Percentiles rank a stretch among this genome's conserved stretches.
These are phyloP conservation scores for Aphidius colemani DNA, from an alignment of 2,888 invertebrate genomes.

Conservation along the genomic window DNA sequence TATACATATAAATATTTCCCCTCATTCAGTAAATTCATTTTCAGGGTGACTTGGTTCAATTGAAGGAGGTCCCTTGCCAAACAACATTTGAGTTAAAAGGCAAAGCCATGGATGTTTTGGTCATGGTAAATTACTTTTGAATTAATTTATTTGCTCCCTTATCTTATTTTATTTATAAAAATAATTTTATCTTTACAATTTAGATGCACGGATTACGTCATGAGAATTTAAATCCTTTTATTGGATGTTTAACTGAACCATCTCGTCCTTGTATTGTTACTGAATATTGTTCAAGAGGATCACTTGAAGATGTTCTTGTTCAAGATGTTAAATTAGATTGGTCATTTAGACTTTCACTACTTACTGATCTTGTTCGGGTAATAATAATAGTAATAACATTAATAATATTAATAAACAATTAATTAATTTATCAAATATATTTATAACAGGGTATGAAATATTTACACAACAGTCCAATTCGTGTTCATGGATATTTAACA, in stretches of 20 bases:
- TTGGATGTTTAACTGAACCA: slow-evolving; percentile 83
- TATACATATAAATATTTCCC: not conserved
- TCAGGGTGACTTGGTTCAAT: slow-evolving; percentile 88
- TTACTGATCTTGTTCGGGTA: slow-evolving; percentile 89
- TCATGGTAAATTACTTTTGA: slow-evolving; percentile 62
- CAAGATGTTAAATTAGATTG: slow-evolving; percentile 92
- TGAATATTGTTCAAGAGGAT: slow-evolving; percentile 87
- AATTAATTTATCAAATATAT: not conserved
- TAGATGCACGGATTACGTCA: slow-evolving; percentile 84
- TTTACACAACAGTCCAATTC: slow-evolving; percentile 81
- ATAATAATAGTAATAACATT: too few species aligned
- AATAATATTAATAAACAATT: too few species aligned
- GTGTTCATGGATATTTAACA: slow-evolving; percentile 84
- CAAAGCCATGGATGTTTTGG: slow-evolving; percentile 78
- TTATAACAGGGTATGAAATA: slow-evolving; percentile 79
- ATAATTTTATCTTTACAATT: slow-evolving; percentile 8
- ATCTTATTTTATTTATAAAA: too few species aligned
- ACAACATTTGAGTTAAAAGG: slow-evolving; percentile 76
- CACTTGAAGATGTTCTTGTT: slow-evolving; percentile 83
- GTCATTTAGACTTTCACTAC: slow-evolving; percentile 90
- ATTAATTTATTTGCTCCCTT: not conserved
- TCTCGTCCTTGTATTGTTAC: slow-evolving; percentile 80
- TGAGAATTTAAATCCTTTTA: slow-evolving; percentile 88
- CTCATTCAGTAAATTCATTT: slow-evolving; percentile 30
- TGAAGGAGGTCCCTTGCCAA: slow-evolving; percentile 75